These are phyloP conservation scores for Silurus meridionalis DNA, from an alignment of 2,113 vertebrate species.

Conservation along the genomic window DNA sequence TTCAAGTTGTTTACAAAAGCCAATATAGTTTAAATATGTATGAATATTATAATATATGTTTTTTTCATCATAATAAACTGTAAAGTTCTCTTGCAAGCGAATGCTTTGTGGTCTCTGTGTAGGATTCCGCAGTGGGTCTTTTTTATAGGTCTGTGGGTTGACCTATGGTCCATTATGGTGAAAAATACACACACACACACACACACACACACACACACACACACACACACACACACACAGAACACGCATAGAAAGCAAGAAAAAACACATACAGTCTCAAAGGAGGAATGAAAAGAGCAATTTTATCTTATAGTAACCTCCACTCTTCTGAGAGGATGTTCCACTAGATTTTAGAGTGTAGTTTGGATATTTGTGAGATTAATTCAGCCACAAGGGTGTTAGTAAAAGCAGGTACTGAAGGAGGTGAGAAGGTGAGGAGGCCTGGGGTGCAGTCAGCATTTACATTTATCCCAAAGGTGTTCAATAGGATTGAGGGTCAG, in stretches of 20 bases:
- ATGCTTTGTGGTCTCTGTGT: conserved; percentile 52
- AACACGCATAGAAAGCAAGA: neutral
- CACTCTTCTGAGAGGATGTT: too few species aligned
- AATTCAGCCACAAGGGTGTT: too few species aligned
- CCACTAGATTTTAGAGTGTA: too few species aligned
- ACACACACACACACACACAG: neutral
- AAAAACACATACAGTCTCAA: neutral
- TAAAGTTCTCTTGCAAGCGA: conserved; percentile 65
- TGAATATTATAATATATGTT: conserved; percentile 62
- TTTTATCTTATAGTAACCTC: too few species aligned
- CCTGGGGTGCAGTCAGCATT: too few species aligned
- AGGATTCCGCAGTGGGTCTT: neutral
- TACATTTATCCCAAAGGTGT: too few species aligned
- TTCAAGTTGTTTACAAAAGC: conserved; percentile 67
- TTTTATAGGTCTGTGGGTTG: neutral
- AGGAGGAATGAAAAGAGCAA: too few species aligned
- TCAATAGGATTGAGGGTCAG: too few species aligned
- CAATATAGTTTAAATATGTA: conserved; percentile 68
- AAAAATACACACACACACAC: neutral
- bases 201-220: neutral
- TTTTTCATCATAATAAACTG: conserved; percentile 74
- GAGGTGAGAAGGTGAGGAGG: too few species aligned
- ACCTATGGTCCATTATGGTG: neutral
- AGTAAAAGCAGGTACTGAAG: too few species aligned
- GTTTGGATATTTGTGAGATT: too few species aligned